Base-by-base conservation (phyloP, 2,113 vertebrate genomes). In the Mirounga angustirostris region DNA sequence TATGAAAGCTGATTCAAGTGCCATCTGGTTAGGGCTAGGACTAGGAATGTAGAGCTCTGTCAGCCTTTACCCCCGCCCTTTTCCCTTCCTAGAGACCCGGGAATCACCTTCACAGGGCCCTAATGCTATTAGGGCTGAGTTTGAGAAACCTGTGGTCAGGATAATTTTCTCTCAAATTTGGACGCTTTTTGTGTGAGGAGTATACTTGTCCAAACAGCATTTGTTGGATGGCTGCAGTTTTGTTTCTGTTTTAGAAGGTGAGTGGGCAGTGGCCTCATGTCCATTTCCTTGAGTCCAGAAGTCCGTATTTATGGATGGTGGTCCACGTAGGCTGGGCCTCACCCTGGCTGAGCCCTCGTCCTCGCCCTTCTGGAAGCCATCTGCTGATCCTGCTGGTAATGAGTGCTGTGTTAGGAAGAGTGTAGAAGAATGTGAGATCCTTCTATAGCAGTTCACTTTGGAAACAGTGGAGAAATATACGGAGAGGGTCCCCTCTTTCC, bases 201-300 rank as follows among this genome's bases (percentile, higher is more conserved):
- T 43, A 5, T 26, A 33, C 21, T 93, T 96, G 76, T 56, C 26
- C 56, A 80, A 54, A 28, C 26, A 76, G 24, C 82, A n/a, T 92
- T 84, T 89, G n/a, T 56, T 56, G 74, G 26, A 46, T 89, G 46
- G 59, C 63, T 13, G 86, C 4, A 7, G 24, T 83, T 89, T 46
- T 76, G 30, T 69, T 90, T 96, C 79, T 6, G 0, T 79, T 89
- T 82, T 52, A 63, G 92, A 93, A 83, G 79, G 56, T 83, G 59
- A 52, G 59, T 63, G 65, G 92, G 24, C 73, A 82, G 46, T 73
- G 40, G 40, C 18, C 19, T 36, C 12, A 22, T 79, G 33, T 74
- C 56, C 36, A 67, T 83, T 83, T 81, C 12, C 74, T 76, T 65
- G 89, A 56, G 50, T 74, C 71, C 24, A 15, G 36, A 97, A 92